Percentiles rank a stretch among this genome's conserved stretches.
Conservation (phyloP, 2,797 vertebrate species). For the Chromobotia macracanthus region DNA sequence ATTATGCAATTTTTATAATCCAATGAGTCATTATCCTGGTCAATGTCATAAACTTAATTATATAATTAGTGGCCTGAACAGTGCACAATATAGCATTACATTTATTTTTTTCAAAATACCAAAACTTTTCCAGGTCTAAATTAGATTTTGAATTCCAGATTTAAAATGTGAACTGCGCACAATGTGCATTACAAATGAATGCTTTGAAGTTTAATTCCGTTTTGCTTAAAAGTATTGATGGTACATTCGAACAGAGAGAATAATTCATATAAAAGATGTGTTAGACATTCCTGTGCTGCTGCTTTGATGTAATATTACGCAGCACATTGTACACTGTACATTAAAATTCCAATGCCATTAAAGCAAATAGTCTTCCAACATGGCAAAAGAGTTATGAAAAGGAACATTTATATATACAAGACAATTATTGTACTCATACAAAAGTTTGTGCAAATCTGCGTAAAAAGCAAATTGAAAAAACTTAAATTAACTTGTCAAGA, state of each 20-base stretch:
- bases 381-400: background rate
- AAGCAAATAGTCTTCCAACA: background rate
- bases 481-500: background rate
- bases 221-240: background rate
- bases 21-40: no score
- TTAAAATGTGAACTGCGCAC: background rate
- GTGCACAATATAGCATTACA: no score
- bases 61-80: no score
- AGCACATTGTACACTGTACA: background rate
- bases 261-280: background rate
- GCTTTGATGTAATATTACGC: background rate
- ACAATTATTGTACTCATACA: background rate
- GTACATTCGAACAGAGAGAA: background rate
- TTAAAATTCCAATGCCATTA: background rate
- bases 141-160: background rate
- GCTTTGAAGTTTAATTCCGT: background rate
- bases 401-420: background rate
- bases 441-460: background rate
- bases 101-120: no score
- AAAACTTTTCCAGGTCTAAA: background rate
- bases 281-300: background rate
- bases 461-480: background rate
- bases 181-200: background rate
- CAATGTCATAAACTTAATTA: no score
- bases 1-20: no score